Conservation (phyloP, 2,113 vertebrate species). For the Brachyhypopomus occidentalis region DNA sequence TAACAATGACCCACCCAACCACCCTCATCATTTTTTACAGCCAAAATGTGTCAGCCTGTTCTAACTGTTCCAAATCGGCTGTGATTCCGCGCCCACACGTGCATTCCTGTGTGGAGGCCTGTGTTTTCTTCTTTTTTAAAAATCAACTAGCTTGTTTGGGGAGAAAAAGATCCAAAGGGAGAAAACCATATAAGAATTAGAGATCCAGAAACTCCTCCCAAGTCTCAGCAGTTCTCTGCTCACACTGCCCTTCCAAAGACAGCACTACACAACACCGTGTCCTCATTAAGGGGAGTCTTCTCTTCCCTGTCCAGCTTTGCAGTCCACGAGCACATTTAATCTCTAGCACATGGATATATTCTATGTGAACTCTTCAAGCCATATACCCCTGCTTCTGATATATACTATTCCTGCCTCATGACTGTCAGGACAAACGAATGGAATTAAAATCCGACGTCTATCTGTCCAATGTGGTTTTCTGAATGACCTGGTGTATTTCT, state of each 20-base stretch:
- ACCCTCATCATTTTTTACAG: conserved; percentile 47
- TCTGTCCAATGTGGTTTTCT: background rate
- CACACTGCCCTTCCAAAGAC: conserved; percentile 39
- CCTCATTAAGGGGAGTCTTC: conserved; percentile 53
- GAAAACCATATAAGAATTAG: conserved; percentile 32
- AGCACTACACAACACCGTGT: conserved; percentile 51
- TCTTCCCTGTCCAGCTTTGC: conserved; percentile 37
- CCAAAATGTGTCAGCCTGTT: conserved; percentile 35
- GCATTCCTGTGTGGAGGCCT: background rate
- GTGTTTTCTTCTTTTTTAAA: background rate
- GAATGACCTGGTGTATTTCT: background rate
- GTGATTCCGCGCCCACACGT: conserved; percentile 40
- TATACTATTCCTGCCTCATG: background rate
- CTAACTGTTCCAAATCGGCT: conserved; percentile 31
- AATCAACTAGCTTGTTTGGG: conserved; percentile 27
- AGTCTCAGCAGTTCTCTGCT: conserved; percentile 52
- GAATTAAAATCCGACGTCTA: background rate
- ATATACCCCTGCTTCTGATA: too few species aligned
- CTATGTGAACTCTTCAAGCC: conserved; percentile 22
- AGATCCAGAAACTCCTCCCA: conserved; percentile 51
- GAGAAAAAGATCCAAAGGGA: conserved; percentile 11
- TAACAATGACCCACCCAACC: conserved; percentile 40
- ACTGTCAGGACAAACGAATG: background rate
- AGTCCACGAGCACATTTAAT: conserved; percentile 52
- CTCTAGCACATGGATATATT: conserved; percentile 34